Base-by-base conservation (phyloP, 2,888 invertebrate genomes). In the Autographa gamma region DNA sequence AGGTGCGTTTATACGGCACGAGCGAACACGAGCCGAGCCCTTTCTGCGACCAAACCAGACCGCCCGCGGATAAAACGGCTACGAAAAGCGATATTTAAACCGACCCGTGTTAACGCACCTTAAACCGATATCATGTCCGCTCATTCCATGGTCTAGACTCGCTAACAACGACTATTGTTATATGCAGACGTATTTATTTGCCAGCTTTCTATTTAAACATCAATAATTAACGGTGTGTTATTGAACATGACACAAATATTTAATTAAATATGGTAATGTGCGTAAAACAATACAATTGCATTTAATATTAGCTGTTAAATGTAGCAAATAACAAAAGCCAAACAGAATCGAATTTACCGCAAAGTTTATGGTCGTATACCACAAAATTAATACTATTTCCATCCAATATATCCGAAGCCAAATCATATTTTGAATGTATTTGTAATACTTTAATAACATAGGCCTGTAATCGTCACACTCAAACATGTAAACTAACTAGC, bases 141-240 rank as follows among this genome's bases (percentile, higher is more conserved):
- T 67, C 65, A 48, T 61, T 59, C n/a, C 59, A 71, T 70, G 79
- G 69, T 61, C 60, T 56, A 48, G 18, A 13, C 41, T 41, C 41
- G 41, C 41, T 41, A 41, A 41, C 43, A 48, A 7, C 48, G 7
- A n/a, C 48, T 14, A n/a, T 48, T 48, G n/a, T 48, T n/a, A n/a
- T 5, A 14, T 16, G 0, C 43, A 4, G 43, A 16, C 43, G 14
- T 43, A 48, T n/a, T 48, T n/a, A 8, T 6, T n/a, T 6, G n/a
- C 48, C n/a, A 16, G n/a, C 8, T 6, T 48, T 48, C 7, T 48
- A 7, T n/a, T 14, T n/a, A n/a, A n/a, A 48, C 7, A 16, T 43
- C 43, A 43, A 14, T 14, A 41, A 43, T 43, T 43, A 13, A 16
- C 43, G 16, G 16, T 14, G 14, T 14, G 16, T 43, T 5, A 14